Evolutionary conservation across 2,888 invertebrate species (phyloP), one percentile per base, ranked within the genome.

Genomic region (Dicyrtoma fusca): DNA sequence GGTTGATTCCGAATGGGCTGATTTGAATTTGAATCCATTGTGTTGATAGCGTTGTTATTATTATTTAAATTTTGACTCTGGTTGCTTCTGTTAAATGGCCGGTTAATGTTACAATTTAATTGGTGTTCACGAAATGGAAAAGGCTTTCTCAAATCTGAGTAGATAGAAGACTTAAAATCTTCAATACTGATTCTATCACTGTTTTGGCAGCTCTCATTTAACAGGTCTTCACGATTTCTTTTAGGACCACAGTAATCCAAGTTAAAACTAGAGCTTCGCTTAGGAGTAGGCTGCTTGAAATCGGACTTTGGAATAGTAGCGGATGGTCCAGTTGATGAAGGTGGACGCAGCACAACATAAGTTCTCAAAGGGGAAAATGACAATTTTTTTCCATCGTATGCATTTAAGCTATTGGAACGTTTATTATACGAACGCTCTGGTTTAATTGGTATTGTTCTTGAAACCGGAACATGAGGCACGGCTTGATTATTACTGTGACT

Each of bases 321-420:
- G 4, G 49, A 13, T 49, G 65, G 26, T n/a, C 26, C 25, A 21
- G 23, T 44, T 25, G 71, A n/a, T 26, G 63, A 17, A 10, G 44
- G 49, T 66, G 55, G 62, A 17, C 71, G 55, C 4, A 80, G 73
- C 5, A 80, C 77, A 17, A 77, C 77, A 51, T 80, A 80, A 1
- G 80, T 80, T 59, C 77, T 65, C 47, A 80, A 44, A 0, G 80
- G 80, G 6, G 80, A 80, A 64, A 79, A 80, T 17, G 71, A 64
- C 19, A 80, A 55, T 23, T 74, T 76, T 42, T 75, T 63, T 13
- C 76, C 77, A 59, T 80, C 80, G 49, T 80, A 80, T 0, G 80
- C 74, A 74, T 80, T 80, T 13, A 80, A 69, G 63, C 79, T 79
- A n/a, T 76, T 69, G 3, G 80, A 80, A 44, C 80, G 59, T 64